phyloP scores from a whole-genome alignment of 2,113 vertebrate genomes.

The human (Homo sapiens) region DNA sequence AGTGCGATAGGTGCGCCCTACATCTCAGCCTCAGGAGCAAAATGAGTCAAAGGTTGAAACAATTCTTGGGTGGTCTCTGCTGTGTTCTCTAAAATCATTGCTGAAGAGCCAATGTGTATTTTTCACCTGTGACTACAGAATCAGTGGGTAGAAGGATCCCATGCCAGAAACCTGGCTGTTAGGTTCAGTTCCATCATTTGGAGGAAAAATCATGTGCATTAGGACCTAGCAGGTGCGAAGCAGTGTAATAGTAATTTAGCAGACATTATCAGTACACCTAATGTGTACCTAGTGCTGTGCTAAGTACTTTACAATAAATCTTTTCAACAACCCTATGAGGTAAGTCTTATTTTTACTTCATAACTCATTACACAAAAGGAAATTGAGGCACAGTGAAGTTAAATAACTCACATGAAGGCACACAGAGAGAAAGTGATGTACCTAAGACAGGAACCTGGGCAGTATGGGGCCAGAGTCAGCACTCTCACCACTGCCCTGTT shows the following conservation, averaged over 20 bases:
- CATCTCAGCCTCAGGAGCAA: not conserved
- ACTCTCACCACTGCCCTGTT: fast-evolving
- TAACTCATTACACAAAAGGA: not conserved
- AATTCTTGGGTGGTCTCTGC: not conserved
- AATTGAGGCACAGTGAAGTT: not conserved
- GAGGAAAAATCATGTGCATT: not conserved
- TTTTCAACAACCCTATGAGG: not conserved
- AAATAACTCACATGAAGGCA: not conserved
- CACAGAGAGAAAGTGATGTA: not conserved
- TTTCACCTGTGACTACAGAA: not conserved
- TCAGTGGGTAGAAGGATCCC: not conserved
- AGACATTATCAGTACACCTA: not conserved
- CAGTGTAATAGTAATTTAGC: not conserved
- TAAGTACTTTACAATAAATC: not conserved
- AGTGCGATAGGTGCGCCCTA: fast-evolving
- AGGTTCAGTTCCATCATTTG: not conserved
- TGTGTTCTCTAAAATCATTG: not conserved
- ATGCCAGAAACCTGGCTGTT: not conserved
- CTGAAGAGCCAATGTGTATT: not conserved
- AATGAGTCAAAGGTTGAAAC: not conserved
- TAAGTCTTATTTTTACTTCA: not conserved
- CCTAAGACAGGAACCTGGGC: not conserved
- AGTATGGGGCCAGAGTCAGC: not conserved
- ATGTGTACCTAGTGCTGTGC: not conserved
- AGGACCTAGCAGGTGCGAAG: not conserved